Base-by-base conservation (phyloP, 1,140 invertebrate species). In the Drosophila tsacasi region DNA sequence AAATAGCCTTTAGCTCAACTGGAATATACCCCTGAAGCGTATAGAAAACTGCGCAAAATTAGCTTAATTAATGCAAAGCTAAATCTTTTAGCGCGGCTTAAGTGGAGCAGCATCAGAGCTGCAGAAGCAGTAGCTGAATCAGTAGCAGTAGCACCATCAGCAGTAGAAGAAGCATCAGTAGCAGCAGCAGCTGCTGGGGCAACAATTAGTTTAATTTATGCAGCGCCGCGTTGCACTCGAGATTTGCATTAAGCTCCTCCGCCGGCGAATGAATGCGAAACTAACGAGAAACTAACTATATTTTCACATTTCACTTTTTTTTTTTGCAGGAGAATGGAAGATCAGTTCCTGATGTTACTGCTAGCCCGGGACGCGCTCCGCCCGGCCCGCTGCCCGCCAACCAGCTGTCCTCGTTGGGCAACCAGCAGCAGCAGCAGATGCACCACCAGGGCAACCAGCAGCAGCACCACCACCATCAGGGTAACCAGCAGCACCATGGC, bases 261-360 rank as follows among this genome's bases (percentile, higher is more conserved):
- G n/a, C 42, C 21, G 15, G 2, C 19, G 60, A 49, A 89, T 83
- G 72, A 66, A 71, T 49, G 32, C 17, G 40, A 57, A 72, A 72
- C 44, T 78, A 72, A 79, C 62, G 35, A 27, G n/a, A 37, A 44
- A 27, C 60, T 40, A 54, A 35, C 21, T 15, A n/a, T 35, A 30
- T 60, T 27, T 50, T 47, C 13, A 3, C 27, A 32, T 72, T 21
- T 61, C 63, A 79, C 91, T 79, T 92, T 54, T 71, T 94, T 94
- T 8, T 30, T 9, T 2, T 30, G 27, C 92, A 97, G 96, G 96
- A 97, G 94, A 97, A 97, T 94, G 96, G 96, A 94, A 96, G 96
- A 94, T 96, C 96, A 95, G 96, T 96, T 94, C 96, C 96, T 94
- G 97, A 98, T 94, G 95, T 97, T 95, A 93, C 97, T 93, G 97